phyloP scores from a whole-genome alignment of 2,797 vertebrate genomes.

The Schizopygopsis malacanthus region DNA sequence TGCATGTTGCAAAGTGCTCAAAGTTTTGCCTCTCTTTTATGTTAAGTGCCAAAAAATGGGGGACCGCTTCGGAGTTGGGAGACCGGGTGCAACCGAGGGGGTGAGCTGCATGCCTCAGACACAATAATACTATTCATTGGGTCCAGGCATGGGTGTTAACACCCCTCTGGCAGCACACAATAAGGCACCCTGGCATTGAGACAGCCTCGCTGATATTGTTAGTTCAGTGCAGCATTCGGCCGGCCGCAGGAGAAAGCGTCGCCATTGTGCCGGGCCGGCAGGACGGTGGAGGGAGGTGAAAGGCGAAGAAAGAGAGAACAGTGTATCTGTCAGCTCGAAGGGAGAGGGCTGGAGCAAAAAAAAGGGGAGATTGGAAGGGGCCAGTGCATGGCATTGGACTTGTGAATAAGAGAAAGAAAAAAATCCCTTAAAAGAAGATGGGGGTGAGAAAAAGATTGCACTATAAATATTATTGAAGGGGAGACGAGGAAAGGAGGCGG shows the following conservation, averaged over 20 bases:
- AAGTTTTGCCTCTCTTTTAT: constrained; percentile 69
- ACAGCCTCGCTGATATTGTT: constrained; percentile 85
- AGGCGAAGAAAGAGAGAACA: constrained; percentile 80
- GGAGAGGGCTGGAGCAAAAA: constrained; percentile 63
- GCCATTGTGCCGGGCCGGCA: constrained; percentile 81
- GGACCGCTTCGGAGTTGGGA: constrained; percentile 42
- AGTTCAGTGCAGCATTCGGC: constrained; percentile 80
- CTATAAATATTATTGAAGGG: constrained; percentile 76
- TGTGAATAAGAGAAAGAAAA: constrained; percentile 62
- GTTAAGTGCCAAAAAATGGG: constrained; percentile 42
- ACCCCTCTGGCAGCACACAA: constrained; percentile 89
- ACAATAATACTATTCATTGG: constrained; percentile 91
- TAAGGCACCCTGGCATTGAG: constrained; percentile 80
- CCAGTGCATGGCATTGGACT: constrained; percentile 76
- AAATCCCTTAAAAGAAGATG: constrained; percentile 52
- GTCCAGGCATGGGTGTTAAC: constrained; percentile 85
- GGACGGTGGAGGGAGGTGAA: constrained; percentile 80
- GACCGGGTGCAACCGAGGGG: constrained; percentile 68
- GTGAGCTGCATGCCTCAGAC: constrained; percentile 83
- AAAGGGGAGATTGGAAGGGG: constrained; percentile 44
- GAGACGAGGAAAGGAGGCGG: constrained; percentile 41
- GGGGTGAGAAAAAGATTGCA: constrained; percentile 64
- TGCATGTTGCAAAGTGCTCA: constrained; percentile 56
- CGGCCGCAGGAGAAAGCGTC: constrained; percentile 79
- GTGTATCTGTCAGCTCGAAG: constrained; percentile 79